Conservation (phyloP, 23 tunicate genomes). For the Styela plicata region DNA sequence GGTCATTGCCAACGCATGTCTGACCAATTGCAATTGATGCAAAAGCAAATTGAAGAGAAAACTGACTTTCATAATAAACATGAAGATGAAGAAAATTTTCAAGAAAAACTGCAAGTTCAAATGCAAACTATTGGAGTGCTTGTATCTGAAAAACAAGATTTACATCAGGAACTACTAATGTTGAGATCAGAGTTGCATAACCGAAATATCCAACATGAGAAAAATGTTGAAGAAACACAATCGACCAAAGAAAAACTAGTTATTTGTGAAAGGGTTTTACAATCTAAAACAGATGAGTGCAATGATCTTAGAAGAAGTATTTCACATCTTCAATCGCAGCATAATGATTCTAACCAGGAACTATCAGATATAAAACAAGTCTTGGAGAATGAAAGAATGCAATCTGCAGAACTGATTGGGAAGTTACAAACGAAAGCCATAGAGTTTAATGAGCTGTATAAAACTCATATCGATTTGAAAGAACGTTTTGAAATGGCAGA, state of each 20-base stretch:
- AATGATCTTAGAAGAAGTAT: slow-evolving; percentile 16
- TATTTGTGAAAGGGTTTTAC: slow-evolving; percentile 38
- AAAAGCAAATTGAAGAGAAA: slow-evolving; percentile 62
- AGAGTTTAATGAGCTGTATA: not conserved
- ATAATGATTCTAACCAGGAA: not conserved
- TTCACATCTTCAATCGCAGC: not conserved
- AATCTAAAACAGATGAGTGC: slow-evolving; percentile 25
- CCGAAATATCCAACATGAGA: slow-evolving; percentile 32
- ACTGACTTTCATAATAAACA: slow-evolving; percentile 42
- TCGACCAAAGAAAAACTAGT: slow-evolving; percentile 37
- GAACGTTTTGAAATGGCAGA: slow-evolving; percentile 91
- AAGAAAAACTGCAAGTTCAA: slow-evolving; percentile 81
- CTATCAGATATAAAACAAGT: not conserved
- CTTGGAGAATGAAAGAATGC: slow-evolving; percentile 15
- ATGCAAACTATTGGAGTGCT: slow-evolving; percentile 89
- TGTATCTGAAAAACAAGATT: slow-evolving; percentile 90
- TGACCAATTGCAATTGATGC: slow-evolving; percentile 44
- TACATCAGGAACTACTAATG: slow-evolving; percentile 54
- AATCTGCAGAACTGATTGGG: slow-evolving; percentile 7
- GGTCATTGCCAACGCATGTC: slow-evolving; percentile 45
- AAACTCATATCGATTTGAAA: slow-evolving; percentile 43
- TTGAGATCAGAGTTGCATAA: slow-evolving; percentile 33
- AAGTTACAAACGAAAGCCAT: slow-evolving; percentile 5
- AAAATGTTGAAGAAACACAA: slow-evolving; percentile 51
- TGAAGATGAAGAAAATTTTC: slow-evolving; percentile 40